Base-by-base conservation (phyloP, 2,797 vertebrate genomes). In the Xenops minutus region DNA sequence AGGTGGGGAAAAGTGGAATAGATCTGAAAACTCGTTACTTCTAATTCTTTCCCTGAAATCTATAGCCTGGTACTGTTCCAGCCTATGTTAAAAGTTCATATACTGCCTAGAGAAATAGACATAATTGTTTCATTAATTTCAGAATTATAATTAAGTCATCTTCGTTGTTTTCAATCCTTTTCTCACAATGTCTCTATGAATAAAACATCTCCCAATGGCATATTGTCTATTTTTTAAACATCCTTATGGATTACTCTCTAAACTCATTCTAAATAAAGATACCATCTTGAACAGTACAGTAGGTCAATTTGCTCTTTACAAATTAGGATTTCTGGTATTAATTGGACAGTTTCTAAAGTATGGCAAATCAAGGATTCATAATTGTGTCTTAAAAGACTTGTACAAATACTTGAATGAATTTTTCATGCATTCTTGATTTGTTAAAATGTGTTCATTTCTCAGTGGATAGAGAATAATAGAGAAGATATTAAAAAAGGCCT, bases 381-480 rank as follows among this genome's bases (percentile, higher is more conserved):
- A 96, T 62, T 94, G 73, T 93, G 76, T 85, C 51, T 7, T 92
- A 89, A 69, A 95, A 96, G 85, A 88, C 91, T 94, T 93, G 61
- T 89, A 91, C 89, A 96, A 96, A 94, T 88, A 91, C 71, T 73
- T 83, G 91, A 95, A 97, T 95, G 90, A 96, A 95, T 93, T 88
- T 96, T 97, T 95, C 91, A 95, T 96, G 83, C 59, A 16, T 88
- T 85, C 85, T 88, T 91, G 89, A 91, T 93, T 88, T 81, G 83
- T 85, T 94, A 71, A 94, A 85, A 95, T 32, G 51, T 41, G 79
- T 81, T 95, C 58, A 22, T 71, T 93, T 79, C 84, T 96, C 85
- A 30, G 55, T 18, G 34, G 81, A 49, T 61, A 69, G 78, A 48
- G 68, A 91, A 93, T 92, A 93, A 91, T 67, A 58, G 85, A 56